phyloP scores from a whole-genome alignment of 2,113 vertebrate species.

The Rhadina sibilatrix region DNA sequence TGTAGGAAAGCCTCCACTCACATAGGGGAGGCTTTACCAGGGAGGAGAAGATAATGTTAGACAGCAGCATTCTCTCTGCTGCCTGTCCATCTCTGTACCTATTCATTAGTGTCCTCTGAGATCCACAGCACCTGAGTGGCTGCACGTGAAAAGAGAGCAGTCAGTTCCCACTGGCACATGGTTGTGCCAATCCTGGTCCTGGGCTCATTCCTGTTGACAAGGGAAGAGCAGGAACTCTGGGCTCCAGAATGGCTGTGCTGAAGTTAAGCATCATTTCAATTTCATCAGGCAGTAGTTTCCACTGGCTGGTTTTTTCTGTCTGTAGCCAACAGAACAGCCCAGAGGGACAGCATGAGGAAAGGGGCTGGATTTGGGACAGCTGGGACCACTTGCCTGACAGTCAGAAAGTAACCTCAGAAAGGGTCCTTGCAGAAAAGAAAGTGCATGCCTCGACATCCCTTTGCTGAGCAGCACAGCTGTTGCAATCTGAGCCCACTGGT shows the following conservation, averaged over 20 bases:
- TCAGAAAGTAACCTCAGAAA: not conserved
- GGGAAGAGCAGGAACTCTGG: not conserved
- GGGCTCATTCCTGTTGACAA: not conserved
- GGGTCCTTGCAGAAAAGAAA: not conserved
- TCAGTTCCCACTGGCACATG: not conserved
- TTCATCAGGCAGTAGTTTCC: not conserved
- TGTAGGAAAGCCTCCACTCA: not conserved
- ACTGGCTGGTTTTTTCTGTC: not conserved
- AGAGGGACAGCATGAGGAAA: not conserved
- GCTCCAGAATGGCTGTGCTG: not conserved
- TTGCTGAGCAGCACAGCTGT: slow-evolving; percentile 7
- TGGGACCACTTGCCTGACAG: not conserved
- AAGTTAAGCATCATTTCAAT: not conserved
- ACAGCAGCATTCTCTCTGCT: not conserved
- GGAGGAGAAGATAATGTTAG: not conserved
- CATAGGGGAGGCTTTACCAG: not conserved
- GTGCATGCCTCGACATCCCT: not conserved
- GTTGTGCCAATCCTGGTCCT: not conserved
- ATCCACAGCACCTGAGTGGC: not conserved
- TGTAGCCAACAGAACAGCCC: not conserved
- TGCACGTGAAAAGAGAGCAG: not conserved
- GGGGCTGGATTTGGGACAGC: not conserved
- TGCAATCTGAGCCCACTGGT: not conserved
- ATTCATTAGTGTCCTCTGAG: not conserved
- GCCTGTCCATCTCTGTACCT: not conserved